Evolutionary conservation across 2,113 vertebrate genomes (phyloP).

Genomic region (Neoarius graeffei): DNA sequence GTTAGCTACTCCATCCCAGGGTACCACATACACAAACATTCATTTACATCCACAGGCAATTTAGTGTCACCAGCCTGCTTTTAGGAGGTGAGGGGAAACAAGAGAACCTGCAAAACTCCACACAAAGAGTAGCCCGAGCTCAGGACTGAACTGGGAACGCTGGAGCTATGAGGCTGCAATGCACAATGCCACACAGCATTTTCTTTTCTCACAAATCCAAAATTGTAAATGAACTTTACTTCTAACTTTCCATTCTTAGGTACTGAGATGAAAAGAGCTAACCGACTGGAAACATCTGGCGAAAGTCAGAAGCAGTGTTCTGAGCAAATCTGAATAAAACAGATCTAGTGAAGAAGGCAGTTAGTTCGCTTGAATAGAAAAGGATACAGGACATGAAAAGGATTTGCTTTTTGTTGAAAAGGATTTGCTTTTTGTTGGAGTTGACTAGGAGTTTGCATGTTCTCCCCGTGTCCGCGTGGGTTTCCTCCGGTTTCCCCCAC

Average conservation of each 20-base stretch:
- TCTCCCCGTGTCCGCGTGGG: too few species aligned
- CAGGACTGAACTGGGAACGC: not conserved
- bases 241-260: not conserved
- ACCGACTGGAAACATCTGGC: not conserved
- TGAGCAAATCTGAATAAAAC: not conserved
- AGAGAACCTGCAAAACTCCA: not conserved
- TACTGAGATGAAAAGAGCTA: not conserved
- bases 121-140: not conserved
- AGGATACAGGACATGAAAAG: not conserved
- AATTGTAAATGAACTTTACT: not conserved
- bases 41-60: not conserved
- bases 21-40: not conserved
- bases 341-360: not conserved
- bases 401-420: not conserved
- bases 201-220: not conserved
- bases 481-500: too few species aligned
- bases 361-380: not conserved
- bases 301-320: not conserved
- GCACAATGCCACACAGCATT: not conserved
- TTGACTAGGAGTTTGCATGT: too few species aligned
- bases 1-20: not conserved
- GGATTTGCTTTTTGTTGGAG: too few species aligned
- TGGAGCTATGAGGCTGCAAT: not conserved
- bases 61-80: not conserved
- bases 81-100: too few species aligned